Evolutionary conservation across 1,140 invertebrate species (phyloP), one percentile per base, ranked within the genome.

Genomic region (Drosophila orosa): DNA sequence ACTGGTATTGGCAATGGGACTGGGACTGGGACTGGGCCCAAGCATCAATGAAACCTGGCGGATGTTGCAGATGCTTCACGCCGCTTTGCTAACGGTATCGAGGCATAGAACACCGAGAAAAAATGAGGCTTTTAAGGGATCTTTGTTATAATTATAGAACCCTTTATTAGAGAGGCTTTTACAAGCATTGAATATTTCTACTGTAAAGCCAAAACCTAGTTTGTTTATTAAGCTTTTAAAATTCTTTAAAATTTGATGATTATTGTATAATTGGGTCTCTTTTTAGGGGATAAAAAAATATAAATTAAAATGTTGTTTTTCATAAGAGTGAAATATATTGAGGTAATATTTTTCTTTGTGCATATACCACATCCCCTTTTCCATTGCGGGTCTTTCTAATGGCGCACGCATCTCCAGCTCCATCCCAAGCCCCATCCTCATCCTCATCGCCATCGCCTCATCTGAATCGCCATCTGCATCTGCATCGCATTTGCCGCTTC

Each of bases 11-110:
- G 33, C 40, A 35, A 54, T 44, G 44, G 44, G 44, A 47, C 42
- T 37, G 58, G 48, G 52, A 57, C 78, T 78, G 75, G 40, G 27
- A 47, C 56, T 50, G 44, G 29, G 54, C 45, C 44, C 37, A 59
- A 48, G 58, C 83, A 86, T 87, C 83, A 86, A 86, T 87, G 82
- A 87, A 87, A 86, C 74, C 66, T 58, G 47, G 73, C 74, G 61
- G 73, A 77, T 67, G 80, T 50, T 63, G 69, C 71, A 50, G 61
- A 40, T 78, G 76, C 80, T 71, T 58, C 74, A 80, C 80, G 79
- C 79, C 78, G 76, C 47, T 67, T 65, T 48, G 39, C 84, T 87
- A 87, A 87, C 83, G 83, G 83, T 87, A 76, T 66, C 13, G 40
- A 57, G 48, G 55, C 67, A 67, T 37, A 27, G 57, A 48, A 45